A percentile compares a stretch with the other conserved stretches of the same genome.
These are phyloP conservation scores for Pristionchus japonicus DNA, from an alignment of 2,888 invertebrate genomes.

Conservation along the genomic window DNA sequence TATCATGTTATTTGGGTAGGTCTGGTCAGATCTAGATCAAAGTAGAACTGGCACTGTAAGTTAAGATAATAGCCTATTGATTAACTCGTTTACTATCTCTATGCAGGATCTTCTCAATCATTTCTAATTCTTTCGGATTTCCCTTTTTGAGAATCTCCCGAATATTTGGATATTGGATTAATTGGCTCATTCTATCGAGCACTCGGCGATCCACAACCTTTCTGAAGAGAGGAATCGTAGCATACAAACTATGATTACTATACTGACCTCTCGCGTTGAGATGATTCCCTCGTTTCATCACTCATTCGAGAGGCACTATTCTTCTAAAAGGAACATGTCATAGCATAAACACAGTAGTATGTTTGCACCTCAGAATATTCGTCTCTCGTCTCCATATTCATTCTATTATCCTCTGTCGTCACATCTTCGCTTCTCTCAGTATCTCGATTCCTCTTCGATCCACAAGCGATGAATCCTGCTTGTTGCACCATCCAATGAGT, in stretches of 20 bases:
- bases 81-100: not conserved
- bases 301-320: not conserved
- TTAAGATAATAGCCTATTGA: not conserved
- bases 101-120: not conserved
- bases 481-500: constrained; percentile 7
- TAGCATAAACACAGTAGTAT: not conserved
- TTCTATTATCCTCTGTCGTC: not conserved
- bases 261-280: not conserved
- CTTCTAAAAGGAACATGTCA: not conserved
- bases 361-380: not conserved
- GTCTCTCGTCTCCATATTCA: not conserved
- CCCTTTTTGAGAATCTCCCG: not conserved
- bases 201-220: not conserved
- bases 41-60: no score
- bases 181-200: not conserved
- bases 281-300: not conserved
- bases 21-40: not conserved
- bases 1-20: no score
- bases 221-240: not conserved
- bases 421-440: not conserved
- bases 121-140: not conserved
- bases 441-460: not conserved
- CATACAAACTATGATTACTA: not conserved
- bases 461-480: not conserved
- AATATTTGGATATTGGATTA: not conserved